Evolutionary conservation across 1,140 invertebrate genomes (phyloP), one percentile per base, ranked within the genome.

Genomic region (Laodelphax striatellus): DNA sequence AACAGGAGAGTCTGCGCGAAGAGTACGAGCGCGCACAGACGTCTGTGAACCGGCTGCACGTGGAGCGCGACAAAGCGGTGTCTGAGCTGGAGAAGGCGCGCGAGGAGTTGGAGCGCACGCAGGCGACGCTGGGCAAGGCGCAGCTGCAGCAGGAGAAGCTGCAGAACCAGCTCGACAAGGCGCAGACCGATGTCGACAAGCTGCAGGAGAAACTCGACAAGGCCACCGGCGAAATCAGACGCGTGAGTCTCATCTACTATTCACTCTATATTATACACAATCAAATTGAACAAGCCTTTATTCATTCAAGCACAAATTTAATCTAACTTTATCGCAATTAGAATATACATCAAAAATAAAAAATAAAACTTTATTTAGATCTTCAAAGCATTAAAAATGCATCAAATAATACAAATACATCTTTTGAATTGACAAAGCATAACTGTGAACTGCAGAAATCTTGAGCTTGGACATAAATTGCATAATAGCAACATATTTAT

Each of bases 121-220:
- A 94, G 72, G 86, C 86, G 6, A 90, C 90, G 14, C 79, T 94
- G 16, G 89, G 88, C 66, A 94, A 95, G 73, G 85, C 88, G 52
- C 91, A 94, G 73, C 74, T 91, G 54, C 89, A 92, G 68, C 88
- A 92, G 69, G 92, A 94, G 70, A 94, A 94, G 73, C 74, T 92
- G 38, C 91, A 95, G 71, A 87, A 87, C 62, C 77, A 85, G 10
- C 75, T 94, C 59, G 91, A 94, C 71, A 90, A 94, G 67, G 85
- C 90, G 0, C 91, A 94, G 72, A 88, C 87, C 57, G 92, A 95
- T 67, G 82, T 88, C n/a, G 92, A 95, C 73, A 88, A 92, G 68
- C 73, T 92, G 6, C 90, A 93, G 72, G 91, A 94, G 69, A 85
- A 83, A 64, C 71, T 90, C 46, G 90, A 94, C 69, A 90, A 92